phyloP scores from a whole-genome alignment of 2,113 vertebrate species.

The Passer montanus region DNA sequence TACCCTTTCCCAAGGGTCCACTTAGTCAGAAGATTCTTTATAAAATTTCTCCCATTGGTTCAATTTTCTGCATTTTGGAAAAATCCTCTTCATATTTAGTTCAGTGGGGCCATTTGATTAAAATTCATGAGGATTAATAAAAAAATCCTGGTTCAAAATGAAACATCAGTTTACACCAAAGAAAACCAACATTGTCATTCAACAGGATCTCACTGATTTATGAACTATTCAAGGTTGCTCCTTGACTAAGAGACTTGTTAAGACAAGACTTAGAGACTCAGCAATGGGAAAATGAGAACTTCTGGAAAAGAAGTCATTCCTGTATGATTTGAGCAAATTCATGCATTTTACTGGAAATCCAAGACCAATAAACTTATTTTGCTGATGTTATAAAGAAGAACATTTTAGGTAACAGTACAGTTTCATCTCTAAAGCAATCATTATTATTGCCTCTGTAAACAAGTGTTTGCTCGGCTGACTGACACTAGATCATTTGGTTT shows the following conservation, averaged over 20 bases:
- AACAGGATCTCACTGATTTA: background rate
- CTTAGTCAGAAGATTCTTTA: background rate
- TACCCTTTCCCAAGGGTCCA: background rate
- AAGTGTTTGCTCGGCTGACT: background rate
- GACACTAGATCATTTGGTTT: background rate
- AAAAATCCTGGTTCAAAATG: background rate
- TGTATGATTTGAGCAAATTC: background rate
- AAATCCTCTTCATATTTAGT: background rate
- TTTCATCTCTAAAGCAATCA: background rate
- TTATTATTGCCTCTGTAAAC: background rate
- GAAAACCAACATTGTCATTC: background rate
- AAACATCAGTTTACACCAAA: background rate
- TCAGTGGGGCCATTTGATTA: background rate
- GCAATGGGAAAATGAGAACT: background rate
- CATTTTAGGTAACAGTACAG: background rate
- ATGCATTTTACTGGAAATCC: background rate
- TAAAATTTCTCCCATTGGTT: background rate
- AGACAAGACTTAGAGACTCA: background rate
- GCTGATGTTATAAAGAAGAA: background rate
- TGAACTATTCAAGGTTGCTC: background rate
- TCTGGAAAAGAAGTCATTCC: background rate
- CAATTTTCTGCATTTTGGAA: background rate
- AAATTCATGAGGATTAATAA: background rate
- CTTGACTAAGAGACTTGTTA: background rate
- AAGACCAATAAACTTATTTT: background rate